Conservation (phyloP, 2,888 invertebrate genomes). For the Apomyelois bistriatella region DNA sequence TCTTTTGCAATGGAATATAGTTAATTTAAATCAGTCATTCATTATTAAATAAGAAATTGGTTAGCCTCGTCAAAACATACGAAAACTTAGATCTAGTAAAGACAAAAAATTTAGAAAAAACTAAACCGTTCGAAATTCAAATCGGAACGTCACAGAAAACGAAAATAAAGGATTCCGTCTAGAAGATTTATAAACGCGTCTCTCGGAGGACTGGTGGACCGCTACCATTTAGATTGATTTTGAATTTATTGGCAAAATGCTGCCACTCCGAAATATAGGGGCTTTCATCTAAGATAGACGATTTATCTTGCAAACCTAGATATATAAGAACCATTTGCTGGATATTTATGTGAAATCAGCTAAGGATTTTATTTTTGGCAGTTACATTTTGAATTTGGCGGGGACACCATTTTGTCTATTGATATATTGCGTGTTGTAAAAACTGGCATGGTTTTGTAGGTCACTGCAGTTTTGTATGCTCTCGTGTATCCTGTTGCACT, state of each 20-base stretch:
- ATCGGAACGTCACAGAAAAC: not conserved
- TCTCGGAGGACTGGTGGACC: conserved; percentile 11
- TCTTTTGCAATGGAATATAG: no score
- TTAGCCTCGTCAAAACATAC: no score
- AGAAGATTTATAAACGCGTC: conserved; percentile 8
- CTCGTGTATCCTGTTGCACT: no score
- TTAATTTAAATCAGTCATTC: no score
- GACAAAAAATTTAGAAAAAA: not conserved
- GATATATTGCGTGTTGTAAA: no score
- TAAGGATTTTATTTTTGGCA: conserved; percentile 9
- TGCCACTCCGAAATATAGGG: conserved; percentile 42
- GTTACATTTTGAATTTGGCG: not conserved
- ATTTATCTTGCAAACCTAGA: conserved; percentile 51
- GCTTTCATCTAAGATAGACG: conserved; percentile 57
- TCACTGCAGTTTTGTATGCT: no score
- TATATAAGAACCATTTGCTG: conserved; percentile 26
- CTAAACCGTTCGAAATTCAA: not conserved
- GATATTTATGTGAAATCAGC: conserved; percentile 22
- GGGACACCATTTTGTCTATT: not conserved
- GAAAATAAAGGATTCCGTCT: not conserved
- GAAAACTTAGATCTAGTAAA: no score
- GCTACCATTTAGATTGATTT: conserved; percentile 56
- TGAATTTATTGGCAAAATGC: conserved; percentile 65
- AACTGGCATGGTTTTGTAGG: no score
- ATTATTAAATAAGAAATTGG: no score